These are phyloP conservation scores for Dolichallabes microphthalmus DNA, from an alignment of 2,113 vertebrate species.

Conservation along the genomic window DNA sequence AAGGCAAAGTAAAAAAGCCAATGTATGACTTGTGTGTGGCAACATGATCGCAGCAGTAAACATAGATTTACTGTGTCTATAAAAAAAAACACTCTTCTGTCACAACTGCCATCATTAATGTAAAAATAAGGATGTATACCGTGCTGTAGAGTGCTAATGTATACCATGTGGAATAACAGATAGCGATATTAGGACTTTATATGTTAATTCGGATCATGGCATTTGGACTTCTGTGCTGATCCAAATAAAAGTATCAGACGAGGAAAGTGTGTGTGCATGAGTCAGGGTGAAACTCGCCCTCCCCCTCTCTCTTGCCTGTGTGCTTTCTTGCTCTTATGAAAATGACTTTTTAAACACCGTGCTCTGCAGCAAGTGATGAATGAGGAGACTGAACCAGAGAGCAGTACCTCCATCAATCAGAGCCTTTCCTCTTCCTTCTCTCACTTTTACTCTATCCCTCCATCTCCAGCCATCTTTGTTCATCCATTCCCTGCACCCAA, in stretches of 20 bases:
- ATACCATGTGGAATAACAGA: background rate
- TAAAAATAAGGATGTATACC: background rate
- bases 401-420: slow-evolving; percentile 39
- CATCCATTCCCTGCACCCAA: slow-evolving; percentile 14
- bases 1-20: slow-evolving; percentile 29
- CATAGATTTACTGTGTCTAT: background rate
- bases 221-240: background rate
- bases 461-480: slow-evolving; percentile 4
- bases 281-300: slow-evolving; percentile 7
- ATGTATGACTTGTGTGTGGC: background rate
- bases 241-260: slow-evolving; percentile 1
- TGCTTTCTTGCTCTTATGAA: slow-evolving; percentile 47
- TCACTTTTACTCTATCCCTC: slow-evolving; percentile 28
- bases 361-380: slow-evolving; percentile 50
- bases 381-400: slow-evolving; percentile 40
- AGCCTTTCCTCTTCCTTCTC: background rate
- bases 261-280: background rate
- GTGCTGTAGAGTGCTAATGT: background rate
- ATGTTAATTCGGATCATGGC: background rate
- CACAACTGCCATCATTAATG: slow-evolving; percentile 7
- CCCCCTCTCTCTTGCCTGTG: slow-evolving; percentile 11
- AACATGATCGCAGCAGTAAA: background rate
- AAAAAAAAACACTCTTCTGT: background rate
- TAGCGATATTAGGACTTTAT: background rate
- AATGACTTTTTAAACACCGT: slow-evolving; percentile 57